Conservation (phyloP, 2,888 invertebrate genomes). For the Caenorhabditis sinica region DNA sequence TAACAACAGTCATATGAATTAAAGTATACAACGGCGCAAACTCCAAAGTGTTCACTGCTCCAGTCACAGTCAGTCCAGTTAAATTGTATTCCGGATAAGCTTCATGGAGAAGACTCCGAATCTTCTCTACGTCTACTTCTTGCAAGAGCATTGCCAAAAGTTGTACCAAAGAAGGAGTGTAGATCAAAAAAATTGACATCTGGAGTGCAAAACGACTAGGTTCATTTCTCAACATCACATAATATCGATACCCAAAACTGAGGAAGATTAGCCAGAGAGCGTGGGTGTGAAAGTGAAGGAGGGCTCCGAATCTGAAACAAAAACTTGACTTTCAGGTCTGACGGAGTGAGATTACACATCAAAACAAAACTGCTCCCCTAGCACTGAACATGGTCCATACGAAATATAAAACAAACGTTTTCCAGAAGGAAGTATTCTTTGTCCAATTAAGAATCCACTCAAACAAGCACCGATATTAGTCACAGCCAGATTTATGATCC, state of each 20-base stretch:
- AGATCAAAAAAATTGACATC: slow-evolving; percentile 15
- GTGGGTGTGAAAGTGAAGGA: slow-evolving; percentile 43
- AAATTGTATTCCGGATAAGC: slow-evolving; percentile 35
- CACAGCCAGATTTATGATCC: slow-evolving; percentile 18
- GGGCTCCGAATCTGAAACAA: slow-evolving; percentile 32
- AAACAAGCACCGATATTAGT: slow-evolving; percentile 25
- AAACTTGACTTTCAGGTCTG: background rate
- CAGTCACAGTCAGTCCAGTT: slow-evolving; percentile 18
- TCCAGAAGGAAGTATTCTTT: slow-evolving; percentile 26
- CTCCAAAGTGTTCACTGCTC: background rate
- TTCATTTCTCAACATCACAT: slow-evolving; percentile 16
- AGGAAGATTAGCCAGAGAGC: slow-evolving; percentile 38
- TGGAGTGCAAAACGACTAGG: slow-evolving; percentile 2
- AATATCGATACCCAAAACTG: slow-evolving; percentile 30
- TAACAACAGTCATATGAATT: slow-evolving; percentile 39
- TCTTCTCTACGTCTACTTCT: background rate
- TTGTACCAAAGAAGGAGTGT: slow-evolving; percentile 38
- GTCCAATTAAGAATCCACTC: slow-evolving; percentile 7
- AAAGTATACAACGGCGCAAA: slow-evolving; percentile 33
- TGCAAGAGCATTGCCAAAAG: background rate
- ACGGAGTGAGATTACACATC: slow-evolving; percentile 16
- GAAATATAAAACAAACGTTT: slow-evolving; percentile 13
- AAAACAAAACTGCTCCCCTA: slow-evolving; percentile 16
- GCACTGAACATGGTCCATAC: slow-evolving; percentile 2
- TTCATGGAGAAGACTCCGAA: background rate